These are phyloP conservation scores for Piaya cayana DNA, from an alignment of 2,113 vertebrate genomes.

Conservation along the genomic window DNA sequence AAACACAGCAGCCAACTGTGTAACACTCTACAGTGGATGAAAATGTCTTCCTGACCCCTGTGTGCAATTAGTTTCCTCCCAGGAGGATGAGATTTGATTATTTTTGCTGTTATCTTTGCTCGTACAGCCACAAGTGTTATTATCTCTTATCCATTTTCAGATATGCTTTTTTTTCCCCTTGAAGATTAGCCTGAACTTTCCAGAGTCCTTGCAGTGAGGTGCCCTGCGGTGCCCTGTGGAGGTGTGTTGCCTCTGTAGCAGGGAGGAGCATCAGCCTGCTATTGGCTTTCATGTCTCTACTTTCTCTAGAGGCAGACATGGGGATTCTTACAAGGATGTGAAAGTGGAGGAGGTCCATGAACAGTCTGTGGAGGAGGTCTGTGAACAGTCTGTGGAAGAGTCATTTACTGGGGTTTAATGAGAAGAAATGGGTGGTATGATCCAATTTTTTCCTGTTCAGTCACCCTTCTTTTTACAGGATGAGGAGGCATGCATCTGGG, in stretches of 20 bases:
- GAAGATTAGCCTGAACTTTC: conserved; percentile 53
- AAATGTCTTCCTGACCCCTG: conserved; percentile 66
- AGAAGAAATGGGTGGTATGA: not conserved
- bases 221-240: not conserved
- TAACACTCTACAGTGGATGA: conserved; percentile 35
- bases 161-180: not conserved
- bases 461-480: not conserved
- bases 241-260: not conserved
- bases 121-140: conserved; percentile 69
- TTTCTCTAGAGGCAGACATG: not conserved
- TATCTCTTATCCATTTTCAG: conserved; percentile 54
- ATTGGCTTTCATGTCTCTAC: not conserved
- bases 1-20: conserved; percentile 44
- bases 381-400: not conserved
- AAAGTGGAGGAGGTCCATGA: not conserved
- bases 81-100: conserved; percentile 59
- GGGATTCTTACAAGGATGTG: not conserved
- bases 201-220: not conserved
- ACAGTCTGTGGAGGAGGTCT: fast-evolving
- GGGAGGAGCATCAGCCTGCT: not conserved
- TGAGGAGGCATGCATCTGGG: not conserved
- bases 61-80: conserved; percentile 64
- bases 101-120: conserved; percentile 60
- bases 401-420: not conserved
- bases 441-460: not conserved